Base-by-base conservation (phyloP, 2,888 invertebrate genomes). In the Aleiodes alternator region DNA sequence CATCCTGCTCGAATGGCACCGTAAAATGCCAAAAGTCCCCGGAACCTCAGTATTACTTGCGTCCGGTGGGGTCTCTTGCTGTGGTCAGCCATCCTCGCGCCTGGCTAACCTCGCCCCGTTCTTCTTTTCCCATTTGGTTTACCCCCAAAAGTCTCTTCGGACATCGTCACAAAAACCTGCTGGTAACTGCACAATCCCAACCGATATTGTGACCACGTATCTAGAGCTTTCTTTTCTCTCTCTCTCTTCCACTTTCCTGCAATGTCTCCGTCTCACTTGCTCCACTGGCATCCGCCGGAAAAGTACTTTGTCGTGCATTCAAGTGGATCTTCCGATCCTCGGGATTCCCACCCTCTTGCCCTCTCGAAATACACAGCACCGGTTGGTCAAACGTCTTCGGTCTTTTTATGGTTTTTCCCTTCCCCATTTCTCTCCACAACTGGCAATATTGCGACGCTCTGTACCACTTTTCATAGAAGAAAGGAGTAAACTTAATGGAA, bases 1-100 rank as follows among this genome's bases (percentile, higher is more conserved):
- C 88, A 88, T 88, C 87, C 87, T 88, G 88, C 83, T 84, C 84
- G 82, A 88, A 88, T 88, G 85, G 87, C 85, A 85, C 82, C 83
- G 87, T 86, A 85, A 87, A 87, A 86, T 82, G 85, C 83, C 85
- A 82, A 85, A 85, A 53, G 64, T 9, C 74, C 72, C 83, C 83
- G 81, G 82, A 83, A 85, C 82, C 84, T 82, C 79, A 80, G 84
- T 87, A 86, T 87, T 87, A 84, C 4, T 86, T 83, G 82, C 82
- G 83, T 83, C 83, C 84, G 79, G 82, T 78, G 81, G 68, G 70
- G 68, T 73, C 50, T 68, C 59, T 64, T 75, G 69, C 80, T 83
- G 83, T 81, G 84, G 84, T 84, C 84, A 83, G 82, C 82, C 81
- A 78, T 76, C 82, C 79, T 80, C 80, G 75, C 78, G 76, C 16